Evolutionary conservation across 2,888 invertebrate species (phyloP), one percentile per base, ranked within the genome.

Genomic region (Platypus cylindrus): DNA sequence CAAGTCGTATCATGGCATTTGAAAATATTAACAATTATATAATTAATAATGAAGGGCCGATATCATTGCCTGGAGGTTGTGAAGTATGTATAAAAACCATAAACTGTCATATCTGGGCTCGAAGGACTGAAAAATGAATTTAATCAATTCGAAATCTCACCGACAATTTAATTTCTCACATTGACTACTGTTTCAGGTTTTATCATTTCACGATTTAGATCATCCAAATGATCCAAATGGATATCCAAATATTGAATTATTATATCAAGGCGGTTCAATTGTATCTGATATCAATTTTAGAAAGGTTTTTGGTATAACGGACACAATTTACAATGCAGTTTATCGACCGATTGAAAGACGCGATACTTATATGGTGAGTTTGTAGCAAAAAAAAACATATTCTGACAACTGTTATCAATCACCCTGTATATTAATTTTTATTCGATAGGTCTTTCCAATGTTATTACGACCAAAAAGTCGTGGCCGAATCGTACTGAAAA

Each of bases 181-280:
- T 5, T 17, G n/a, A n/a, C n/a, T n/a, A n/a, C n/a, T n/a, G 3
- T 36, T 30, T 1, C 22, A 44, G 44, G 73, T 71, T 2, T 63
- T 79, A 17, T 68, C 72, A 1, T 79, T 77, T 43, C 67, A 73
- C 30, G 77, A 78, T 50, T 70, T 75, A 4, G 60, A 63, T 2
- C 48, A 66, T 18, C 73, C 75, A 0, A 52, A 61, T 1, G 71
- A 73, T 39, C 68, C 71, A 0, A 66, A 68, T 29, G 67, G 67
- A 4, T 68, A 77, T 38, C 78, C 79, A 1, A 75, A 79, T 48
- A 70, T 78, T 34, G 79, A 80, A 53, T 53, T 79, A 0, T 68
- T 79, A 20, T 70, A 68, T 52, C 63, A 73, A 30, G 70, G 70
- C 1, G 78, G 75, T 1, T 76, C 77, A 1, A 54, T 78, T 8